These are phyloP conservation scores for Peromyscus polionotus DNA, from an alignment of 2,113 vertebrate species.

Conservation along the genomic window DNA sequence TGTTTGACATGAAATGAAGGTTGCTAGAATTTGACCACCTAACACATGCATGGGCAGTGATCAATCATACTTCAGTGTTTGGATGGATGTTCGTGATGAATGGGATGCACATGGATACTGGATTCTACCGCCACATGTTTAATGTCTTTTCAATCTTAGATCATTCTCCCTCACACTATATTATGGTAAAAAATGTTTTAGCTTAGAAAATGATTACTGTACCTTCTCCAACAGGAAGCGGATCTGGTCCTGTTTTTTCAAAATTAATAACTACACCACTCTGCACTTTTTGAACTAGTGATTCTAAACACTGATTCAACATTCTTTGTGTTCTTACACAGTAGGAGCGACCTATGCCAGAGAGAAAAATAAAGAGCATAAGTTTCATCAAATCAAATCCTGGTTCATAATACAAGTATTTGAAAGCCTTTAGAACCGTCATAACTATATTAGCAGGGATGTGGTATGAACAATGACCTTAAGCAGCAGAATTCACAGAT, in stretches of 20 bases:
- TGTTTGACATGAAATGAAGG: conserved; percentile 24
- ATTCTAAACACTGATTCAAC: conserved; percentile 93
- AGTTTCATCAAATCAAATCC: conserved; percentile 17
- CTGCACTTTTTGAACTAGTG: conserved; percentile 92
- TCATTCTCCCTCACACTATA: not conserved
- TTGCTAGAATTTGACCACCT: conserved; percentile 35
- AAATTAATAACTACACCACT: conserved; percentile 93
- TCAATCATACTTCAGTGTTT: not conserved
- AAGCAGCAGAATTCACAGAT: conserved; percentile 2
- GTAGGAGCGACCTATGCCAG: conserved; percentile 89
- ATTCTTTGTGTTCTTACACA: conserved; percentile 92
- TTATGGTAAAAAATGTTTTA: not conserved
- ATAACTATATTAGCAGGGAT: conserved; percentile 28
- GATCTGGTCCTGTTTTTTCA: conserved; percentile 92
- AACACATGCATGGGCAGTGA: not conserved
- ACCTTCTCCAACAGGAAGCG: conserved; percentile 89
- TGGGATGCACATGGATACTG: not conserved
- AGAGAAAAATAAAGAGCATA: conserved; percentile 59
- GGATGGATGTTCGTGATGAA: not conserved
- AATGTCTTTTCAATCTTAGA: conserved; percentile 22
- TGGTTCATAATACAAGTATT: conserved; percentile 21
- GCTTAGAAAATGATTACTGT: conserved; percentile 62
- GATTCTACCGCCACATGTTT: not conserved
- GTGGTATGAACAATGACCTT: not conserved
- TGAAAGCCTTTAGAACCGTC: conserved; percentile 50